phyloP scores from a whole-genome alignment of 2,888 invertebrate species.

The Pantelozetes paolii region DNA sequence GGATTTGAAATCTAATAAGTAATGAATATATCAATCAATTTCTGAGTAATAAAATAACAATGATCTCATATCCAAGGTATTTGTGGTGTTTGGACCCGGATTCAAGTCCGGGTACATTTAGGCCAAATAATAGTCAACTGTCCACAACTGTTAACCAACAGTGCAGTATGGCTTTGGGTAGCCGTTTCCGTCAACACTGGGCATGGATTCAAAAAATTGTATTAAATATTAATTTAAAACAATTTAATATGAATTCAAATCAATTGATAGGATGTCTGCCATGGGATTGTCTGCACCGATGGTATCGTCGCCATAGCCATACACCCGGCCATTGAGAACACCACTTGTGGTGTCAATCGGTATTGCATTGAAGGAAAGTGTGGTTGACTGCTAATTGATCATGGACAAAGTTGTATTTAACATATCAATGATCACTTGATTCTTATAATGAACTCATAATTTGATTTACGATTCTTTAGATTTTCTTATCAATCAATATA shows the following conservation, averaged over 20 bases:
- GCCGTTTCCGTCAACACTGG: not conserved
- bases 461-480: too few species aligned
- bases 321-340: conserved; percentile 26
- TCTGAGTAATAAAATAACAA: not conserved
- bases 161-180: not conserved
- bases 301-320: not conserved
- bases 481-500: too few species aligned
- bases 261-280: conserved; percentile 10
- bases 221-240: too few species aligned
- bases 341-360: conserved; percentile 4
- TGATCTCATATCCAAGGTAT: not conserved
- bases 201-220: not conserved
- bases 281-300: not conserved
- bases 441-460: too few species aligned
- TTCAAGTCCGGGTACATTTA: not conserved
- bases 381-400: too few species aligned
- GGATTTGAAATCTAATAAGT: not conserved
- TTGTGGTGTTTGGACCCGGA: not conserved
- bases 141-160: not conserved
- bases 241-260: too few species aligned
- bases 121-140: not conserved
- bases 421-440: too few species aligned
- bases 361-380: conserved; percentile 24
- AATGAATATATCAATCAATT: not conserved
- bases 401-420: too few species aligned